Conservation (phyloP, 1,140 invertebrate species). For the Dufourea novaeangliae region DNA sequence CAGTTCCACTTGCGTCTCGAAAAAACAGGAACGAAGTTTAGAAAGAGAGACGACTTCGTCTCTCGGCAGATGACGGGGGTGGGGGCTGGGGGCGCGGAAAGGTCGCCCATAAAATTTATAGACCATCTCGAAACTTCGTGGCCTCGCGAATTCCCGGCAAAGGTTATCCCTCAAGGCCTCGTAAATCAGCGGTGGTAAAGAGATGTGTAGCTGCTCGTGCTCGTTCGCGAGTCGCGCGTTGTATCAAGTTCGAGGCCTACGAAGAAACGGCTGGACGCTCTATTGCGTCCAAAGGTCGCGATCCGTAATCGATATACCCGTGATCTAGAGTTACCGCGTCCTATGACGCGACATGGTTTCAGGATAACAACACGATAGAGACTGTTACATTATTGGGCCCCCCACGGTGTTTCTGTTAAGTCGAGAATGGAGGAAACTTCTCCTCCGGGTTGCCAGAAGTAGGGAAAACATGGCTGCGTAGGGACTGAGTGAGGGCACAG, state of each 20-base stretch:
- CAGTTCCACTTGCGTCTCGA: slow-evolving; percentile 23
- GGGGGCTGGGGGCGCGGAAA: too few relatives aligned
- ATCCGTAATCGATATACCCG: slow-evolving; percentile 5
- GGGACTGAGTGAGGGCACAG: too few relatives aligned
- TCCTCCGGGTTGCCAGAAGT: too few relatives aligned
- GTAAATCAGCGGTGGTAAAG: not conserved
- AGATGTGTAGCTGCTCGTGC: not conserved
- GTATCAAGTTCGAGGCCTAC: slow-evolving; percentile 15
- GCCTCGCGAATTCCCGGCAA: slow-evolving; percentile 6
- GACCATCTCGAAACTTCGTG: not conserved
- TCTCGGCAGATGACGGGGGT: too few relatives aligned
- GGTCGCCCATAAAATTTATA: slow-evolving; percentile 18
- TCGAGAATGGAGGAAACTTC: too few relatives aligned
- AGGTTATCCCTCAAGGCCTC: slow-evolving; percentile 5
- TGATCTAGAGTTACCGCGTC: not conserved
- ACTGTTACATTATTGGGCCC: too few relatives aligned
- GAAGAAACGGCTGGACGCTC: not conserved
- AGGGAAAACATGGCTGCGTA: too few relatives aligned
- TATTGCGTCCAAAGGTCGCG: slow-evolving; percentile 6
- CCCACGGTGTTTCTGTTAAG: too few relatives aligned
- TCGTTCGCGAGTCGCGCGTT: not conserved
- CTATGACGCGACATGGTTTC: too few relatives aligned
- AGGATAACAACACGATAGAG: too few relatives aligned
- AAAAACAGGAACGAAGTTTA: slow-evolving; percentile 5
- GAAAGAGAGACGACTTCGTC: not conserved